phyloP scores from a whole-genome alignment of 2,797 vertebrate species.

The Picus viridis region DNA sequence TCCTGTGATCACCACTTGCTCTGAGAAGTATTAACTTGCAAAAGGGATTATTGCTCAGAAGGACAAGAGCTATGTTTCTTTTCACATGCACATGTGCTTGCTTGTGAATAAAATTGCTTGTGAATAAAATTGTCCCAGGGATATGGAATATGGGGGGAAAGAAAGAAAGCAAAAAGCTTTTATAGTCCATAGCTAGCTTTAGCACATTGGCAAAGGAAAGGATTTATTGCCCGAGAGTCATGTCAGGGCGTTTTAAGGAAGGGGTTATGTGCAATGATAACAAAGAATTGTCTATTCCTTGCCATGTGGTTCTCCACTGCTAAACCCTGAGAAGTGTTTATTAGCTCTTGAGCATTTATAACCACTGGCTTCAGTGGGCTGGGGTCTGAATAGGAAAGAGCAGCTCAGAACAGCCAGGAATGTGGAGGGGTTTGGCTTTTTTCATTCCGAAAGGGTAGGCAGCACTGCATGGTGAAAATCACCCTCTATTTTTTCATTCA shows the following conservation, averaged over 20 bases:
- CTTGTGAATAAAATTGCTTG: conserved; percentile 10
- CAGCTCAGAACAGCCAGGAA: neutral
- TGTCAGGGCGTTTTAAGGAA: conserved; percentile 39
- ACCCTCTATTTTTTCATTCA: rapidly evolving
- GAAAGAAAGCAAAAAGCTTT: neutral
- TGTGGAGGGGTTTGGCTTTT: neutral
- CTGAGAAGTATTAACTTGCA: neutral
- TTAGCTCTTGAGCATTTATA: conserved; percentile 42
- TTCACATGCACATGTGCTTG: neutral
- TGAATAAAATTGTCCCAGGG: neutral
- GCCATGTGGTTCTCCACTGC: neutral
- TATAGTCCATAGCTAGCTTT: conserved; percentile 12
- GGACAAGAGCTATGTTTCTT: neutral
- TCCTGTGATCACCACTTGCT: neutral
- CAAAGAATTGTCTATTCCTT: conserved; percentile 46
- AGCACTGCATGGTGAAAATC: neutral
- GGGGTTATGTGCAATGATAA: neutral
- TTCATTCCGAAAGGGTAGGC: neutral
- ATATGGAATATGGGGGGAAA: neutral
- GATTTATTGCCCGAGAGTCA: conserved; percentile 28
- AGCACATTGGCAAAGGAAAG: neutral
- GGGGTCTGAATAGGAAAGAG: conserved; percentile 7
- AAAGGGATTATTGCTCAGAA: conserved; percentile 1
- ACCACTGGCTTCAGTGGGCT: neutral
- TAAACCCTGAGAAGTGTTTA: conserved; percentile 42